Evolutionary conservation across 2,797 vertebrate genomes (phyloP).

Genomic region (Thalassophryne amazonica): DNA sequence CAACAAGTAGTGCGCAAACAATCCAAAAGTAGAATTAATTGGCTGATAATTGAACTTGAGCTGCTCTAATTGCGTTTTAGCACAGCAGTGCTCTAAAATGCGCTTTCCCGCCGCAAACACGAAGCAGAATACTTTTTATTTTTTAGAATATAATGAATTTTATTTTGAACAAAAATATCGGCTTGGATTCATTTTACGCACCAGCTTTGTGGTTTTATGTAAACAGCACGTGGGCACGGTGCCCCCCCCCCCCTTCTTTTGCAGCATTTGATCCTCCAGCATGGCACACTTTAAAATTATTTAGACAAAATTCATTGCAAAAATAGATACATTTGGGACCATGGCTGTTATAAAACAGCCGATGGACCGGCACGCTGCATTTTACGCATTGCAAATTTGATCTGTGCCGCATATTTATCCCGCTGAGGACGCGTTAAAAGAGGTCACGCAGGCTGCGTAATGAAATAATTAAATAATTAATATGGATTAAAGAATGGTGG

Average conservation of each 20-base stretch:
- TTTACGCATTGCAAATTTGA: not conserved
- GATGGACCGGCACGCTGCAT: too few relatives aligned
- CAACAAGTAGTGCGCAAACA: too few relatives aligned
- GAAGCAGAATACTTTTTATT: not conserved
- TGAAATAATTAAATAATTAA: slow-evolving; percentile 56
- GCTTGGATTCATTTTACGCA: not conserved
- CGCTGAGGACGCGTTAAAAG: not conserved
- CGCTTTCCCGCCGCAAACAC: not conserved
- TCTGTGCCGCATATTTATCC: not conserved
- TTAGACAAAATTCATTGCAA: too few relatives aligned
- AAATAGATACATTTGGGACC: too few relatives aligned
- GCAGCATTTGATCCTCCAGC: not conserved
- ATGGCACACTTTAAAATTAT: not conserved
- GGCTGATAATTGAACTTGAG: slow-evolving; percentile 9
- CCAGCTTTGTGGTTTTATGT: slow-evolving; percentile 25
- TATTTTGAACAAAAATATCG: not conserved
- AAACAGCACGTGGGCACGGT: slow-evolving; percentile 22
- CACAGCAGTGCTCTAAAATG: not conserved
- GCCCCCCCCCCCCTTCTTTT: not conserved
- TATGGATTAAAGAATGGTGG: slow-evolving; percentile 43
- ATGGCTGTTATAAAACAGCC: too few relatives aligned
- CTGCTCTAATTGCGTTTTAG: not conserved
- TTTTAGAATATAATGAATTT: not conserved
- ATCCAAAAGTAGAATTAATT: not conserved
- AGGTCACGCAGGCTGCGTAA: slow-evolving; percentile 49